Conservation (phyloP, 2,797 vertebrate genomes). For the Crenuchus spilurus region DNA sequence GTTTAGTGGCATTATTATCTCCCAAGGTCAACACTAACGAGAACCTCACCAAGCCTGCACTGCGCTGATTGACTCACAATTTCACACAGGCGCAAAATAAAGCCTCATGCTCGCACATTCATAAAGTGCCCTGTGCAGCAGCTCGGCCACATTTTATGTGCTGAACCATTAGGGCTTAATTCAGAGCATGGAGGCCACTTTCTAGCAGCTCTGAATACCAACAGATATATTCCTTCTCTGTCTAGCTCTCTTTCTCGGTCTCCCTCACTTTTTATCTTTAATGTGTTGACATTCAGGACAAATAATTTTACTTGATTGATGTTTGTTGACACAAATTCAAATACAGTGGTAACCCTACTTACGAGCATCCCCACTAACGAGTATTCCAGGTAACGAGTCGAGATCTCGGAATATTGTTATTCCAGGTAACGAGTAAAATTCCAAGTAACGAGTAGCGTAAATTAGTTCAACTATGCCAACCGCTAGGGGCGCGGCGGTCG, state of each 20-base stretch:
- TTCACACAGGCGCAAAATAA: conserved; percentile 68
- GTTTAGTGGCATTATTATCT: conserved; percentile 78
- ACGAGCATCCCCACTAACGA: too few relatives aligned
- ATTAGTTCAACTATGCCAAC: too few relatives aligned
- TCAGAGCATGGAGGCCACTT: conserved; percentile 51
- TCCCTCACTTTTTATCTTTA: too few relatives aligned
- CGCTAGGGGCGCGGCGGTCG: too few relatives aligned
- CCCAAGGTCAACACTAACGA: conserved; percentile 80
- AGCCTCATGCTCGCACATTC: conserved; percentile 72
- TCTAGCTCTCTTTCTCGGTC: not conserved
- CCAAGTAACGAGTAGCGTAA: too few relatives aligned
- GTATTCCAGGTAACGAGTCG: too few relatives aligned
- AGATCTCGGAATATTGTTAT: too few relatives aligned
- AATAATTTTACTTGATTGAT: too few relatives aligned
- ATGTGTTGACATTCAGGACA: too few relatives aligned
- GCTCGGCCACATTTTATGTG: conserved; percentile 65
- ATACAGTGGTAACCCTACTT: too few relatives aligned
- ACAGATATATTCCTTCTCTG: conserved; percentile 11
- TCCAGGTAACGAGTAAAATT: too few relatives aligned
- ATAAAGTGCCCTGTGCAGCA: conserved; percentile 52
- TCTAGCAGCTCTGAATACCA: conserved; percentile 51
- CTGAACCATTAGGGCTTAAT: conserved; percentile 59
- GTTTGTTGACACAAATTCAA: too few relatives aligned
- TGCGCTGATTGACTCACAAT: conserved; percentile 73
- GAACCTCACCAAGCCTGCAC: conserved; percentile 66